Percentiles rank a stretch among this genome's conserved stretches.
phyloP scores from a whole-genome alignment of 2,797 vertebrate species.

The Chrysolophus pictus region DNA sequence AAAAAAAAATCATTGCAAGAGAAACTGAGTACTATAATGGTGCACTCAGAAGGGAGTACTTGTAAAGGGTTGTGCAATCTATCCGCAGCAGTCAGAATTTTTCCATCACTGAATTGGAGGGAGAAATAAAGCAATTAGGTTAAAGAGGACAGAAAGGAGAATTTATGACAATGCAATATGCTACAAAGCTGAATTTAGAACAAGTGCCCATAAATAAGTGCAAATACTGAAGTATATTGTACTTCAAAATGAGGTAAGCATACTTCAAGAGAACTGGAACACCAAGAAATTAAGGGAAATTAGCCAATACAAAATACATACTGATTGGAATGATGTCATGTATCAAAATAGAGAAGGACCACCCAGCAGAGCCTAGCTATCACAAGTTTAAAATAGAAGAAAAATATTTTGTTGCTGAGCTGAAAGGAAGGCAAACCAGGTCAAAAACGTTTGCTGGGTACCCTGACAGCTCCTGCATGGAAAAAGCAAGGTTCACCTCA shows the following conservation, averaged over 20 bases:
- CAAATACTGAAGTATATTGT: background rate
- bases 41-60: background rate
- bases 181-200: background rate
- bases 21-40: fast-evolving
- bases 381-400: background rate
- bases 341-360: background rate
- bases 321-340: background rate
- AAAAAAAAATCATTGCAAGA: background rate
- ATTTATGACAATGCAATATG: background rate
- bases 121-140: background rate
- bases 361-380: background rate
- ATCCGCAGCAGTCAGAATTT: background rate
- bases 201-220: background rate
- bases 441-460: background rate
- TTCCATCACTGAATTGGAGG: background rate
- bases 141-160: background rate
- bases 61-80: background rate
- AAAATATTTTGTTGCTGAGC: background rate
- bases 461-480: background rate
- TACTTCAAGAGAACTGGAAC: background rate
- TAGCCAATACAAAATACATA: background rate
- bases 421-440: background rate
- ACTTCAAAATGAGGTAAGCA: background rate
- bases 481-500: background rate
- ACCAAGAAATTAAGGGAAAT: background rate